These are phyloP conservation scores for Sorex maritimensis DNA, from an alignment of 2,797 vertebrate species.

Conservation along the genomic window DNA sequence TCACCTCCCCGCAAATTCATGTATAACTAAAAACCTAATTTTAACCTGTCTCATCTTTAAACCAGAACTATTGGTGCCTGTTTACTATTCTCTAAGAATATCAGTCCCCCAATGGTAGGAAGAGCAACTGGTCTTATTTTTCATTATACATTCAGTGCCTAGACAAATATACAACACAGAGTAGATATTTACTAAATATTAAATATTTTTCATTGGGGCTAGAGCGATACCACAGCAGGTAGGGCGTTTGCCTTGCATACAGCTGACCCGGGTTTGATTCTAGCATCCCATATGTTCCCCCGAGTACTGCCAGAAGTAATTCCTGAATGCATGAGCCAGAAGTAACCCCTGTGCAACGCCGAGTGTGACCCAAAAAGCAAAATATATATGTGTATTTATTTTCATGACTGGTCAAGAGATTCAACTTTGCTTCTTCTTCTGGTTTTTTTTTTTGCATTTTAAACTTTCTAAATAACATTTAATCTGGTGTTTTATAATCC, in stretches of 20 bases:
- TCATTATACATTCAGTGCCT: neutral
- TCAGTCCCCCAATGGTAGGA: neutral
- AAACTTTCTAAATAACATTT: constrained; percentile 34
- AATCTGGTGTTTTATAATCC: constrained; percentile 27
- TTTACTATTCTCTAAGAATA: neutral
- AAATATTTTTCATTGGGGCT: neutral
- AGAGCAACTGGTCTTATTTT: neutral
- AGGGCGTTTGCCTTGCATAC: too few species aligned
- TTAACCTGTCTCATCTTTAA: neutral
- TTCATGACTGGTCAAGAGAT: neutral
- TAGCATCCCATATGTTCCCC: too few species aligned
- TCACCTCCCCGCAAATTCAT: neutral
- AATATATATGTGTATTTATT: neutral
- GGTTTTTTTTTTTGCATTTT: constrained; percentile 44
- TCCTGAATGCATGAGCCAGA: too few species aligned
- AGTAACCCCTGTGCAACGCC: too few species aligned
- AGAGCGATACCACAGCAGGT: too few species aligned
- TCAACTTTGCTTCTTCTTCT: neutral
- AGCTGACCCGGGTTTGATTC: too few species aligned
- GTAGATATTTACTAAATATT: neutral
- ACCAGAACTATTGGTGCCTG: neutral
- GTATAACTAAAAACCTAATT: neutral
- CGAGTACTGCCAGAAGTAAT: too few species aligned
- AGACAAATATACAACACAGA: neutral
- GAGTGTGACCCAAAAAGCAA: too few species aligned